Conservation (phyloP, 2,113 vertebrate species). For the Suncus etruscus region DNA sequence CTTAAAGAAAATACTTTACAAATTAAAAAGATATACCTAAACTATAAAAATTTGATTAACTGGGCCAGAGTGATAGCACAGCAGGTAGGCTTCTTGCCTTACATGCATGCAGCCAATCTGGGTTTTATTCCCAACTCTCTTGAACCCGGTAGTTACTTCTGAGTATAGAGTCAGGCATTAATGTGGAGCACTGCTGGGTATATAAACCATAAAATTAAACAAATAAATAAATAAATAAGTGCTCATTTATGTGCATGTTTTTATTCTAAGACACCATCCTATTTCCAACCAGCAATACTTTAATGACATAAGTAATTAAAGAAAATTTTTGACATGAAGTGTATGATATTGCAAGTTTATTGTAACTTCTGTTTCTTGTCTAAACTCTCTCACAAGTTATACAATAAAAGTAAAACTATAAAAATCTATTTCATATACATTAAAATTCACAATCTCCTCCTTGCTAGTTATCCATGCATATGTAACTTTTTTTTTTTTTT, state of each 20-base stretch:
- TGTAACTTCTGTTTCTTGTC: slow-evolving; percentile 38
- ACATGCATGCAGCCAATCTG: no score
- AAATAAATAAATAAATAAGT: slow-evolving; percentile 43
- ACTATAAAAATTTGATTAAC: slow-evolving; percentile 59
- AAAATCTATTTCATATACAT: slow-evolving; percentile 12
- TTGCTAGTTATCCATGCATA: slow-evolving; percentile 4
- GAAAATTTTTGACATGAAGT: slow-evolving; percentile 37
- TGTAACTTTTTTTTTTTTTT: neutral
- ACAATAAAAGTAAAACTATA: slow-evolving; percentile 23
- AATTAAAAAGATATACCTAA: slow-evolving; percentile 62
- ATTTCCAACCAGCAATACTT: slow-evolving; percentile 13
- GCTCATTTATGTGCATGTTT: slow-evolving; percentile 43
- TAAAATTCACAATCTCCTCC: slow-evolving; percentile 44
- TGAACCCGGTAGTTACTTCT: no score
- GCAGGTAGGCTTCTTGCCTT: no score
- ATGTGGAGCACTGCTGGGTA: no score
- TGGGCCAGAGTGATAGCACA: neutral
- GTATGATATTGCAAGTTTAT: slow-evolving; percentile 1
- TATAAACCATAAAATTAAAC: no score
- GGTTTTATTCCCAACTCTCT: no score
- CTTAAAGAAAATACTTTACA: slow-evolving; percentile 71
- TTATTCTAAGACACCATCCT: slow-evolving; percentile 41
- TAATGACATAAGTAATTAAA: slow-evolving; percentile 23
- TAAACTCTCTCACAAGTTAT: neutral
- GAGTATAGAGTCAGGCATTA: no score